Base-by-base conservation (phyloP, 2,113 vertebrate species). In the Eleginops maclovinus region DNA sequence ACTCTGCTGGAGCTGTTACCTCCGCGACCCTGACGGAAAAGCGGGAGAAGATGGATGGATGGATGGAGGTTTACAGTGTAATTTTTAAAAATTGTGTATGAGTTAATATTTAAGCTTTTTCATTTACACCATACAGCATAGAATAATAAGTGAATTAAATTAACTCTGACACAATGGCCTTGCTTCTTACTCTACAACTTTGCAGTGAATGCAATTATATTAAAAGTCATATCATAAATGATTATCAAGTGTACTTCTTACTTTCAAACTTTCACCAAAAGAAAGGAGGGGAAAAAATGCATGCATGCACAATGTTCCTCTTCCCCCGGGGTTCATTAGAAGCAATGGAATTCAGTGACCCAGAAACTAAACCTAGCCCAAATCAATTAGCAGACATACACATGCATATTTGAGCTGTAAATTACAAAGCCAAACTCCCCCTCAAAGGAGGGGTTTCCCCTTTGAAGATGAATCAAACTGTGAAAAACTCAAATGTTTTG, bases 291-390 rank as follows among this genome's bases (percentile, higher is more conserved):
- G 44, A 70, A 67, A 84, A 90, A 87, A 73, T 86, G 85, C 81
- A 80, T 84, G 84, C 68, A 67, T 90, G 71, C 79, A 86, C 83
- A 86, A 82, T 81, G 76, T 83, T 87, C 67, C 56, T 79, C 72
- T 67, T 92, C 92, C 88, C 93, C 54, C 13, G 88, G 83, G 92
- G 80, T 94, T 94, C 90, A 94, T 94, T 94, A 94, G 85, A 36
- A 87, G 89, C 88, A 92, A 93, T 92, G 73, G 77, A 91, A 94
- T 94, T 94, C 92, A 93, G 80, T 93, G 93, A 94, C 93, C 94
- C 91, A 94, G 91, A 94, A 94, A 94, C 87, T 87, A 90, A 91
- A 87, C 72, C 74, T 65, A 88, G 86, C 80, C 82, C 81, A 91
- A 89, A 91, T 92, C 83, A 93, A 91, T 92, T 88, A 91, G 81